phyloP scores from a whole-genome alignment of 2,888 invertebrate species.

The Lasioglossum marginatum region DNA sequence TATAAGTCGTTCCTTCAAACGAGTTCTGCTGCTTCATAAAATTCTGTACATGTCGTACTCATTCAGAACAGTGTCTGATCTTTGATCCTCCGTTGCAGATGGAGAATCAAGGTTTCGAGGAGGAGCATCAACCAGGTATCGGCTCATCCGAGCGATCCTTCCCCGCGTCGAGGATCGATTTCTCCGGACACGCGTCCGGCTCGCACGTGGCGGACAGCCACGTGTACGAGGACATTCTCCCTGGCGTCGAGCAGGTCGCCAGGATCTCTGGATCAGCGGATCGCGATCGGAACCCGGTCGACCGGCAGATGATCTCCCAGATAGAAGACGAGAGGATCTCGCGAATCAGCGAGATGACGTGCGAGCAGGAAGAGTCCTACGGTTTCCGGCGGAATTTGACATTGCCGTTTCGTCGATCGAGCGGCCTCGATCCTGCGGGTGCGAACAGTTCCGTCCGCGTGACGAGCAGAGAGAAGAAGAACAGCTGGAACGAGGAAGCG shows the following conservation, averaged over 20 bases:
- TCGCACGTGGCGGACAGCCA: conserved; percentile 69
- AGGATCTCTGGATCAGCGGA: background rate
- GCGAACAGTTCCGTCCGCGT: conserved; percentile 75
- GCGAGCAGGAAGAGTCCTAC: background rate
- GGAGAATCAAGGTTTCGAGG: conserved; percentile 83
- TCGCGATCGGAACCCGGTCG: background rate
- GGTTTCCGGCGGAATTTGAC: conserved; percentile 74
- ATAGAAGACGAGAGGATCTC: background rate
- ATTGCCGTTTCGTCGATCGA: conserved; percentile 73
- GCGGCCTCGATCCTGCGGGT: conserved; percentile 35
- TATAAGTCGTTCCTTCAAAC: no score
- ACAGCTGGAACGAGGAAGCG: conserved; percentile 5
- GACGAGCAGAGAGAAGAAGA: conserved; percentile 71
- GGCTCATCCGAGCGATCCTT: background rate
- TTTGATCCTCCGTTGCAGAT: conserved; percentile 67
- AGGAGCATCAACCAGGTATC: conserved; percentile 69
- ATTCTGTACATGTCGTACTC: background rate
- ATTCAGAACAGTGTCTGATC: background rate
- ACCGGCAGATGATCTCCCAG: background rate
- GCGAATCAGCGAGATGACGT: background rate
- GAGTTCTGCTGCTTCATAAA: no score
- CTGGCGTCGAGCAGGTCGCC: background rate
- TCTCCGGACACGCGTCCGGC: background rate
- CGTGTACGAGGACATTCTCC: conserved; percentile 81
- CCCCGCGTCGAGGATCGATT: background rate